Percentiles rank a stretch among this genome's conserved stretches.
These are phyloP conservation scores for Nebria ingens DNA, from an alignment of 1,140 invertebrate species.

Conservation along the genomic window DNA sequence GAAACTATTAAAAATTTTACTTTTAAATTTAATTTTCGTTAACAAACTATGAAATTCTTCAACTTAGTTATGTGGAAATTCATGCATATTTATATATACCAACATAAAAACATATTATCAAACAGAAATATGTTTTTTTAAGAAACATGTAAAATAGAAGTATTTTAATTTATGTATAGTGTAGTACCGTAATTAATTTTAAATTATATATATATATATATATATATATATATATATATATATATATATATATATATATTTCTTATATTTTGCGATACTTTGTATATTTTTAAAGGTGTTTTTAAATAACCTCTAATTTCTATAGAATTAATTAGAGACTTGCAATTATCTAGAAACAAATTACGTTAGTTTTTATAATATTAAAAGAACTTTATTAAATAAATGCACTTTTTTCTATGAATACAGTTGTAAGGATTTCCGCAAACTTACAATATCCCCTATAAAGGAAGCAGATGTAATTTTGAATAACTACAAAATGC, in stretches of 20 bases:
- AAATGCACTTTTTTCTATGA: too few relatives aligned
- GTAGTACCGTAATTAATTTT: background rate
- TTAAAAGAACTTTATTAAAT: too few relatives aligned
- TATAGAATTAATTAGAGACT: too few relatives aligned
- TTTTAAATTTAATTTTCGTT: background rate
- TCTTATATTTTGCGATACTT: too few relatives aligned
- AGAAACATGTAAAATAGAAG: background rate
- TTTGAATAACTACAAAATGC: background rate
- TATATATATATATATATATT: too few relatives aligned
- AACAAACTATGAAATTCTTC: background rate
- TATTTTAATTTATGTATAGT: background rate
- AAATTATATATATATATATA: too few relatives aligned
- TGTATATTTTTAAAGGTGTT: too few relatives aligned
- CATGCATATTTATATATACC: background rate
- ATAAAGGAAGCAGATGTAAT: background rate
- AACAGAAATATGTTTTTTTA: background rate
- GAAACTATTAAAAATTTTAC: background rate
- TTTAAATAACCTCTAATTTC: too few relatives aligned
- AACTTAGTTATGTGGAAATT: background rate
- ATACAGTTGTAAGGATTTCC: too few relatives aligned
- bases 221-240: too few relatives aligned
- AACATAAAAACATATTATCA: background rate
- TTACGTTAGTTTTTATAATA: too few relatives aligned
- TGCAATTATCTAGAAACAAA: too few relatives aligned
- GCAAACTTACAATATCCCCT: background rate